Evolutionary conservation across 2,888 invertebrate genomes (phyloP), one percentile per base, ranked within the genome.

Genomic region (Buathra laborator): DNA sequence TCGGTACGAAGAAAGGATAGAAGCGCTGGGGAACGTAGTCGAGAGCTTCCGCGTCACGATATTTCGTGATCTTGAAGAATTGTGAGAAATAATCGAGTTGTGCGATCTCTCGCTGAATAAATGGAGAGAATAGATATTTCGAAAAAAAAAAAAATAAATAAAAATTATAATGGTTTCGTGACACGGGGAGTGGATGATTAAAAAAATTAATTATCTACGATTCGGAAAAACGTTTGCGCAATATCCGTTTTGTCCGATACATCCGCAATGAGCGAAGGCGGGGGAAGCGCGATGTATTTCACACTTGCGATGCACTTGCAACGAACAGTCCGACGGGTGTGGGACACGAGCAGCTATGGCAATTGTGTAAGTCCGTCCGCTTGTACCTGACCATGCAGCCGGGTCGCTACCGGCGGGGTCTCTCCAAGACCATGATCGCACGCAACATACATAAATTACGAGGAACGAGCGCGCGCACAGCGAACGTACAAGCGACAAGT

Each of bases 401-500:
- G 87, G 87, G n/a, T 48, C 48, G 12, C n/a, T 48, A 48, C 12
- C n/a, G 48, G 48, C 48, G 48, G 72, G 24, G 84, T 82, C 87
- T 88, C 84, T 76, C 81, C 81, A 88, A 90, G 88, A 88, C 91
- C 90, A 89, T 87, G 91, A 91, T 90, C 89, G 89, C 90, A 91
- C 91, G 90, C 91, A 91, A 92, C 88, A 88, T 87, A 89, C 90
- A 91, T 91, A 92, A 92, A 92, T 92, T 90, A 91, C 87, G 86
- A 87, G 89, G 86, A 89, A 89, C 88, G 87, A 89, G 88, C 75
- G 81, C 83, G 83, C 77, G 81, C 83, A 67, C 76, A 62, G 71
- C 76, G 82, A 84, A 71, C 84, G 84, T 64, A 19, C 64, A 46
- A 32, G 37, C 24, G 71, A 82, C 75, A 29, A 16, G 19, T 67